A percentile compares a stretch with the other conserved stretches of the same genome.
Conservation (phyloP, 2,113 vertebrate species). For the Salvelinus sp. region DNA sequence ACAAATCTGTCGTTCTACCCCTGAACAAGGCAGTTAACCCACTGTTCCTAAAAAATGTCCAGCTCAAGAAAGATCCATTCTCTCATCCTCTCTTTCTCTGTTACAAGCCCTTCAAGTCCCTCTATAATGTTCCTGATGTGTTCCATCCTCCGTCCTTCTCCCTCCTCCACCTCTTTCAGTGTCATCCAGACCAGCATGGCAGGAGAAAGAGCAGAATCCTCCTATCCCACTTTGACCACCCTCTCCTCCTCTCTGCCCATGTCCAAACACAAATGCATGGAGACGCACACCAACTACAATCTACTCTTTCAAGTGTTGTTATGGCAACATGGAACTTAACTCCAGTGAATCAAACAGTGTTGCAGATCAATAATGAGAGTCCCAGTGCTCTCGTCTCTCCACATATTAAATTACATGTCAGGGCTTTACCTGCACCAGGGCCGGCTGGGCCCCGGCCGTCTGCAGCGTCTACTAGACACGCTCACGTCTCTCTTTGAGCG, state of each 20-base stretch:
- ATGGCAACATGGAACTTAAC: slow-evolving; percentile 51
- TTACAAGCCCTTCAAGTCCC: no score
- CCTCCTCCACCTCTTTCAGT: no score
- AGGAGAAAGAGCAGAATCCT: not conserved
- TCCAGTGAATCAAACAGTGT: slow-evolving; percentile 28
- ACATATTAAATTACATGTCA: slow-evolving; percentile 38
- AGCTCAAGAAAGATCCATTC: no score
- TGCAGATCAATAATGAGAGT: slow-evolving; percentile 43
- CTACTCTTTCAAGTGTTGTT: slow-evolving; percentile 49
- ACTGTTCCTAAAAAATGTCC: no score
- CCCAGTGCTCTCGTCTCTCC: slow-evolving; percentile 11
- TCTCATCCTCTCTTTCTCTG: no score
- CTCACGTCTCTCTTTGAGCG: no score
- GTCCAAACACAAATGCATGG: not conserved
- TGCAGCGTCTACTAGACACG: no score
- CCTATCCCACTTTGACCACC: not conserved
- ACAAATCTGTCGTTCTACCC: no score
- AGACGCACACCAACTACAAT: slow-evolving; percentile 19
- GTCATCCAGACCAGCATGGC: no score
- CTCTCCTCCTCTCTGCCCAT: not conserved
- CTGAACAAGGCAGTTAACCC: no score
- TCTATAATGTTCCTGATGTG: no score
- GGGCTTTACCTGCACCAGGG: slow-evolving; percentile 9
- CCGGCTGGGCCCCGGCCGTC: not conserved
- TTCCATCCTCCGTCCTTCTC: no score